Evolutionary conservation across 2,888 invertebrate genomes (phyloP).

Genomic region (Acanthococcus lagerstroemiae): DNA sequence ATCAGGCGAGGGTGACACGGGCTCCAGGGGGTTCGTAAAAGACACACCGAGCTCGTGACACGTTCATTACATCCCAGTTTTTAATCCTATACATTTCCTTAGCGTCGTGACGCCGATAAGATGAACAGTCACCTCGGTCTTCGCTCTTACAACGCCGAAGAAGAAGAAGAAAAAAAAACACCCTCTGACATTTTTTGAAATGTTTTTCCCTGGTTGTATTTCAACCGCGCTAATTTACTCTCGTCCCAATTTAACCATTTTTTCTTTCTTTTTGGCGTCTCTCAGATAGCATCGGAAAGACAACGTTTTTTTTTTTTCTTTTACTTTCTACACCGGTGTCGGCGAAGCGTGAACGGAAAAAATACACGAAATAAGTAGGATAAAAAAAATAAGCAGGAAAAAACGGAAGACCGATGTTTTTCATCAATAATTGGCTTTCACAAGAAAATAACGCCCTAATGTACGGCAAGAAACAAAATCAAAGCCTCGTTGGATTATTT

Average conservation of each 20-base stretch:
- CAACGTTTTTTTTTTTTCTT: constrained; percentile 5
- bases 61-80: constrained; percentile 8
- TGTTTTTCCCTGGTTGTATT: constrained; percentile 15
- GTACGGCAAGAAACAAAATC: too few species aligned
- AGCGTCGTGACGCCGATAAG: constrained; percentile 22
- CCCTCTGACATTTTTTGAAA: constrained; percentile 14
- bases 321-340: too few species aligned
- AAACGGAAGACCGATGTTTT: constrained; percentile 6
- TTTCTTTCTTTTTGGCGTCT: constrained; percentile 2
- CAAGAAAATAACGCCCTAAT: constrained; percentile 1
- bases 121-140: background rate
- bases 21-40: constrained; percentile 5
- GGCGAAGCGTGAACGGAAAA: constrained; percentile 14
- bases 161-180: background rate
- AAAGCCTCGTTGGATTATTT: too few species aligned
- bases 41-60: constrained; percentile 12
- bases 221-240: constrained; percentile 26
- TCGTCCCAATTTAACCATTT: constrained; percentile 21
- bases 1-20: constrained; percentile 10
- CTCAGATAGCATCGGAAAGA: constrained; percentile 14
- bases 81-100: constrained; percentile 16
- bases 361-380: too few species aligned
- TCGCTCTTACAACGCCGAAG: background rate
- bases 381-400: too few species aligned
- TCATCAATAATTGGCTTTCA: constrained; percentile 22